phyloP scores from a whole-genome alignment of 2,113 vertebrate genomes.

The Chloebia gouldiae region DNA sequence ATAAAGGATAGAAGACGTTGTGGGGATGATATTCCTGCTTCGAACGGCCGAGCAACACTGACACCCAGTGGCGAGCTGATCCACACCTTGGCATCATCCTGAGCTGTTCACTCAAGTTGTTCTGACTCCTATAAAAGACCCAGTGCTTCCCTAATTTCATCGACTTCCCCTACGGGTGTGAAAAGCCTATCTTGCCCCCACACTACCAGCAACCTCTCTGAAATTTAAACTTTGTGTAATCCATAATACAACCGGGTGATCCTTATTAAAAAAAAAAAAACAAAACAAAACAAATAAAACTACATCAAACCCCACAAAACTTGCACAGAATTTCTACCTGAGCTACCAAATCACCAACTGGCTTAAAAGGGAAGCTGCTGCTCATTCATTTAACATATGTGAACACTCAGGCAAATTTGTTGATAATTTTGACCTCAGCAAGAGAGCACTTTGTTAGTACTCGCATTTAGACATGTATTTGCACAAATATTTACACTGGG shows the following conservation, averaged over 20 bases:
- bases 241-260: not conserved
- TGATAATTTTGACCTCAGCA: not conserved
- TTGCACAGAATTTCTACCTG: not conserved
- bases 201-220: not conserved
- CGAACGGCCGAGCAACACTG: not conserved
- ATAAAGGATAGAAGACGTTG: not conserved
- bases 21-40: not conserved
- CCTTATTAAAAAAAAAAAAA: not conserved
- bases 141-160: not conserved
- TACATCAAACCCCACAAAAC: not conserved
- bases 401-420: not conserved
- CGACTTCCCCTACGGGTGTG: rapidly evolving
- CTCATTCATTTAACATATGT: not conserved
- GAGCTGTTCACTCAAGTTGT: not conserved
- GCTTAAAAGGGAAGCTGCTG: not conserved
- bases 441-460: not conserved
- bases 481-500: conserved; percentile 29
- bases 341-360: not conserved
- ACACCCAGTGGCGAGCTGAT: conserved; percentile 35
- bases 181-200: not conserved
- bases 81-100: not conserved
- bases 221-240: not conserved
- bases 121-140: not conserved
- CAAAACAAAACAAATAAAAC: not conserved
- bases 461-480: not conserved